These are phyloP conservation scores for Phenganax subtilis DNA, from an alignment of 92 coral and sea anemone genomes.

Conservation along the genomic window DNA sequence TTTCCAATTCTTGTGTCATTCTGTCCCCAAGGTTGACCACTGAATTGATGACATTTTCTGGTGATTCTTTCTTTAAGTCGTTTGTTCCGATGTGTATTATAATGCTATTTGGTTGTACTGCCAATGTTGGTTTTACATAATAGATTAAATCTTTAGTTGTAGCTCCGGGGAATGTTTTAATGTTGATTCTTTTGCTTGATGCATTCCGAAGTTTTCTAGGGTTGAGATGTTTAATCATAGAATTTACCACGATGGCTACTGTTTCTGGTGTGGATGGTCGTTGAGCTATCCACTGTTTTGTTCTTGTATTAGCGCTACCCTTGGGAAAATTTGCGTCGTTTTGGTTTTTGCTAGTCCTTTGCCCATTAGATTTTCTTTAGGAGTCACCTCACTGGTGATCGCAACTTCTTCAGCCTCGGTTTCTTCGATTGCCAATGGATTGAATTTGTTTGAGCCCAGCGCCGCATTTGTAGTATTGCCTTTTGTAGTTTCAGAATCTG, in stretches of 20 bases:
- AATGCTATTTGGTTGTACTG: neutral
- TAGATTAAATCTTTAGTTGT: neutral
- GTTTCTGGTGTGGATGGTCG: too few relatives aligned
- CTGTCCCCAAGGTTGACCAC: neutral
- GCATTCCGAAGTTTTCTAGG: constrained; percentile 5
- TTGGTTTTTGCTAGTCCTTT: too few relatives aligned
- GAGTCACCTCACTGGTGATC: too few relatives aligned
- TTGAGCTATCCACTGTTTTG: too few relatives aligned
- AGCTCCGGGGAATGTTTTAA: neutral
- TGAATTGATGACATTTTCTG: neutral
- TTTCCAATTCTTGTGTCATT: neutral
- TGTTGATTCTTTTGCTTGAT: neutral
- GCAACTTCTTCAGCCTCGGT: too few relatives aligned
- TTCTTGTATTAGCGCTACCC: too few relatives aligned
- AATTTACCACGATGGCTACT: neutral
- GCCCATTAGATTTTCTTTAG: too few relatives aligned
- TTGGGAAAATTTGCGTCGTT: too few relatives aligned
- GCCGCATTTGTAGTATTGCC: too few relatives aligned
- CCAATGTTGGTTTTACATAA: neutral
- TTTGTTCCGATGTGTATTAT: neutral
- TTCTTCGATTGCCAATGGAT: too few relatives aligned
- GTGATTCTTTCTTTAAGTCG: neutral
- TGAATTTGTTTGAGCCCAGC: too few relatives aligned
- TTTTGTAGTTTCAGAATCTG: too few relatives aligned
- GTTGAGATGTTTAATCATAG: constrained; percentile 4